A percentile compares a stretch with the other conserved stretches of the same genome.
phyloP scores from a whole-genome alignment of 2,797 vertebrate species.

The Alectoris magna region DNA sequence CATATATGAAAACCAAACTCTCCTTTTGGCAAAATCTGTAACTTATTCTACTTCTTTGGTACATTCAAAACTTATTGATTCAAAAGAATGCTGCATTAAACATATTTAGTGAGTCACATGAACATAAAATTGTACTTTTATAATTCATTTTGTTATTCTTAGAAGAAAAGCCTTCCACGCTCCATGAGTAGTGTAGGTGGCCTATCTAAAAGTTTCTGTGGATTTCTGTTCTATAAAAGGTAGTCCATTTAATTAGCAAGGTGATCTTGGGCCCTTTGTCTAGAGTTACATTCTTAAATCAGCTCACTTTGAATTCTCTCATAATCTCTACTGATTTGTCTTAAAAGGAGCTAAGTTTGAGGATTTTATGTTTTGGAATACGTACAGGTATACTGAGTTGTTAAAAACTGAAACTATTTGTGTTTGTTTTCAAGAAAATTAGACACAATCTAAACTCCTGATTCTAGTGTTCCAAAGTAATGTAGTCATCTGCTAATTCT shows the following conservation, averaged over 20 bases:
- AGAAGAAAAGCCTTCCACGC: conserved; percentile 26
- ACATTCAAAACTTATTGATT: conserved; percentile 55
- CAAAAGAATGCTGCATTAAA: conserved; percentile 66
- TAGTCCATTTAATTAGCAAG: conserved; percentile 25
- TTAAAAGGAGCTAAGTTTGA: not conserved
- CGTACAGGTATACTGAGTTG: not conserved
- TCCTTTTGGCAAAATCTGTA: conserved; percentile 15
- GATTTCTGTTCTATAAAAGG: conserved; percentile 24
- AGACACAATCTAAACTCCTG: not conserved
- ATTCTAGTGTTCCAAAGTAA: not conserved
- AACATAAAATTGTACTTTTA: conserved; percentile 73
- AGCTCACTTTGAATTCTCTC: accelerated
- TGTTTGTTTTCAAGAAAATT: not conserved
- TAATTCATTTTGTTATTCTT: conserved; percentile 52
- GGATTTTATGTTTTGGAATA: not conserved
- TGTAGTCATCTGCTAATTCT: not conserved
- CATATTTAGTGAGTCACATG: conserved; percentile 66
- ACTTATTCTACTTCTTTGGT: not conserved
- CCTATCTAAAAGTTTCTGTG: conserved; percentile 26
- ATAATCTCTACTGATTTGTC: not conserved
- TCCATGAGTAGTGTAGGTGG: conserved; percentile 24
- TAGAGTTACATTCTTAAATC: not conserved
- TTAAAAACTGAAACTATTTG: not conserved
- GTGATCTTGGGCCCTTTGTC: not conserved
- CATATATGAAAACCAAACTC: not conserved